A percentile compares a stretch with the other conserved stretches of the same genome.
Conservation (phyloP, 2,888 invertebrate species). For the Tenodera sinensis region DNA sequence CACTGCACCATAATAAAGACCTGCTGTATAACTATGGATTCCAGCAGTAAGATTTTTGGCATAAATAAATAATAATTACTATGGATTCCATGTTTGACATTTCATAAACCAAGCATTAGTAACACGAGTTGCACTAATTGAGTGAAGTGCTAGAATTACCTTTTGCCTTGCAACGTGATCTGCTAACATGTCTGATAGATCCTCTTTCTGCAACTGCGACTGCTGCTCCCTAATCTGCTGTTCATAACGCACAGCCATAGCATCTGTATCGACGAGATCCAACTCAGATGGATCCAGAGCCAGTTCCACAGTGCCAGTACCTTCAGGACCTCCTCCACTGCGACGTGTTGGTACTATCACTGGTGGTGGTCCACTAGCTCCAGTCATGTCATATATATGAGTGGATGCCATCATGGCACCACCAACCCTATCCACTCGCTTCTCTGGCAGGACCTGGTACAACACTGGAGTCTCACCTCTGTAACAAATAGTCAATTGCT, state of each 20-base stretch:
- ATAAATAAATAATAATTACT: too few relatives aligned
- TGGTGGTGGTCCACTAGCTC: constrained; percentile 49
- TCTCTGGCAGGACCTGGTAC: constrained; percentile 94
- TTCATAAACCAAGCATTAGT: too few relatives aligned
- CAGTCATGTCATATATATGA: constrained; percentile 93
- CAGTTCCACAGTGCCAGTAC: constrained; percentile 79
- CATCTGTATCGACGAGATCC: constrained; percentile 88
- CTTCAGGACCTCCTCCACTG: constrained; percentile 45
- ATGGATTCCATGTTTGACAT: too few relatives aligned
- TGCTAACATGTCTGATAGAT: constrained; percentile 96
- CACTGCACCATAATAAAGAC: too few relatives aligned
- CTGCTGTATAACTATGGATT: too few relatives aligned
- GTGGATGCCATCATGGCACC: constrained; percentile 97
- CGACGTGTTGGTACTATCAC: constrained; percentile 42
- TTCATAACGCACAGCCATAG: constrained; percentile 94
- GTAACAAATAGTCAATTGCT: constrained; percentile 14
- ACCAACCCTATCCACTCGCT: constrained; percentile 82
- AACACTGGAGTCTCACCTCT: constrained; percentile 91
- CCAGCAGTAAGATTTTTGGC: too few relatives aligned
- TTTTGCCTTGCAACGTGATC: constrained; percentile 97
- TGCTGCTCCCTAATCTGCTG: constrained; percentile 93
- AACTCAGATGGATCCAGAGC: constrained; percentile 96
- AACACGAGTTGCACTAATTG: too few relatives aligned
- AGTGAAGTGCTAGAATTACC: constrained; percentile 47
- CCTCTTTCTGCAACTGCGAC: constrained; percentile 84